Conservation (phyloP, 2,113 vertebrate species). For the Sminthopsis crassicaudata region DNA sequence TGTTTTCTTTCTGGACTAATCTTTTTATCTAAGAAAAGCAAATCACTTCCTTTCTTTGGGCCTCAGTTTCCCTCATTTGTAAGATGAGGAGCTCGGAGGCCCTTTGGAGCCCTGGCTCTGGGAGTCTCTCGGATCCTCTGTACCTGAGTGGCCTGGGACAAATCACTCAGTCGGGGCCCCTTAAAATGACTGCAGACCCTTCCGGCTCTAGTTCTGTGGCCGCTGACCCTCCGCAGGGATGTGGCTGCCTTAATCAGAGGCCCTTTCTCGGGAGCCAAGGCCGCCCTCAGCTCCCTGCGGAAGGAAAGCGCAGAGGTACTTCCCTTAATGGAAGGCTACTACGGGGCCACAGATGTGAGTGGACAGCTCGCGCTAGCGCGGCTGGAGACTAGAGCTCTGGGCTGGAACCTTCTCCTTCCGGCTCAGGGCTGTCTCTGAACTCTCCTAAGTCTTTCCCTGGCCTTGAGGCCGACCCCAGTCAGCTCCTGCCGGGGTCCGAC, state of each 20-base stretch:
- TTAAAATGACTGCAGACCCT: not conserved
- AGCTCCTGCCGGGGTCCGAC: constrained; percentile 21
- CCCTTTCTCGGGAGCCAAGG: not conserved
- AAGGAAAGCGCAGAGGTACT: fast-evolving
- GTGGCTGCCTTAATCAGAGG: no score
- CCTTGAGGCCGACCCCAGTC: not conserved
- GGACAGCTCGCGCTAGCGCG: not conserved
- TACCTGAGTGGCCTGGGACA: not conserved
- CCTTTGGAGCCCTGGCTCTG: not conserved
- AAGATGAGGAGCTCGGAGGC: not conserved
- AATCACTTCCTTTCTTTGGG: not conserved
- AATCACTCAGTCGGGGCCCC: not conserved
- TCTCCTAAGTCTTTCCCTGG: not conserved
- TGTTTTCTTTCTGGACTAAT: not conserved
- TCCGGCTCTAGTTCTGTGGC: not conserved
- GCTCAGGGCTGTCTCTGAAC: not conserved
- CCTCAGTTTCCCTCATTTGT: not conserved
- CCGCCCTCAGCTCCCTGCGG: not conserved
- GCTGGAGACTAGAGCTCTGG: not conserved
- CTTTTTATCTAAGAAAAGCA: not conserved
- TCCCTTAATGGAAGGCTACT: not conserved
- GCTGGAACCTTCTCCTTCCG: not conserved
- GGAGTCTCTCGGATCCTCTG: no score
- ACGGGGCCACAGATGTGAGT: not conserved
- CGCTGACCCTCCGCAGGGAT: not conserved